These are phyloP conservation scores for Dichetophora obliterata DNA, from an alignment of 2,888 invertebrate genomes.

Conservation along the genomic window DNA sequence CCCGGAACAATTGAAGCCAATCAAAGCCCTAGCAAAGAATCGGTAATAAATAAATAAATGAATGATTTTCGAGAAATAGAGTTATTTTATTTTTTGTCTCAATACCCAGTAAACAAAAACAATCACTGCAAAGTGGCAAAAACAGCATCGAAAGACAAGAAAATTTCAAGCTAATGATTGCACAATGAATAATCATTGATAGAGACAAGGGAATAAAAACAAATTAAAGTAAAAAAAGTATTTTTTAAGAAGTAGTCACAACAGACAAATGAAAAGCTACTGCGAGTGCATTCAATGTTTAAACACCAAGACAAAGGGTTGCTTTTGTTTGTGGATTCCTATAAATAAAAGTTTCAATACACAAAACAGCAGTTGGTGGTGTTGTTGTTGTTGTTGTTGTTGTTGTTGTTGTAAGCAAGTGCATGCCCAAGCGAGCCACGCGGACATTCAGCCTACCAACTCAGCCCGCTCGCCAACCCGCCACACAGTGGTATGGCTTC, in stretches of 20 bases:
- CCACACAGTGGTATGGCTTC: no score
- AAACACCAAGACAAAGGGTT: conserved; percentile 2
- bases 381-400: background rate
- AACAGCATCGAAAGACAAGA: background rate
- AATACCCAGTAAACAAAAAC: background rate
- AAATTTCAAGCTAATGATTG: conserved; percentile 2
- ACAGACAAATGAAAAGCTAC: background rate
- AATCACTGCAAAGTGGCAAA: background rate
- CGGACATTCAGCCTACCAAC: background rate
- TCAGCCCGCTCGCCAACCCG: background rate
- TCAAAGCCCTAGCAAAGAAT: conserved; percentile 17
- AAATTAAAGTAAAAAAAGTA: background rate
- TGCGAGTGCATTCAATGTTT: background rate
- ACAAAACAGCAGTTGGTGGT: conserved; percentile 6
- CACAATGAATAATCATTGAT: conserved; percentile 40
- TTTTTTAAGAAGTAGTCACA: background rate
- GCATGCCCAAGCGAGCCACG: background rate
- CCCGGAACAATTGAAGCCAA: conserved; percentile 34
- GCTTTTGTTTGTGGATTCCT: background rate
- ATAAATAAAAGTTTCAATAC: conserved; percentile 12
- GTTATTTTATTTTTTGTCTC: background rate
- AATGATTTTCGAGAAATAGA: background rate
- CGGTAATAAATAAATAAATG: background rate
- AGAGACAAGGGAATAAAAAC: background rate
- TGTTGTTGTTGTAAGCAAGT: conserved; percentile 7